Evolutionary conservation across 2,888 invertebrate species (phyloP).

Genomic region (Leucania comma): DNA sequence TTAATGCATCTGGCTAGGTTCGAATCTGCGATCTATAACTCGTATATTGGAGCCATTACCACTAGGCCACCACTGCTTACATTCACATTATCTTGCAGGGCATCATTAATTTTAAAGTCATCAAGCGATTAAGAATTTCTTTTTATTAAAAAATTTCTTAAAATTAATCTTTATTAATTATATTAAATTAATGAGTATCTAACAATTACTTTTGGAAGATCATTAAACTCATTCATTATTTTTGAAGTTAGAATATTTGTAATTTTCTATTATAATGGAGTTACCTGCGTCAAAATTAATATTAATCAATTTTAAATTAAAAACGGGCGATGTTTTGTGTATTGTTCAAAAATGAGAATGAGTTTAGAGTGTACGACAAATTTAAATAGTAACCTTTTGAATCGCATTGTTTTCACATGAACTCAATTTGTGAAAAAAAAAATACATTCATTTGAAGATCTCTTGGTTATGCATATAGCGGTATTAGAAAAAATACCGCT

Average conservation of each 20-base stretch:
- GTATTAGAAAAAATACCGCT: too few species aligned
- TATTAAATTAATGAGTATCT: conserved; percentile 12
- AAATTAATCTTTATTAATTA: conserved; percentile 6
- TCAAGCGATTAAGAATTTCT: background rate
- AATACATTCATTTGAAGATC: too few species aligned
- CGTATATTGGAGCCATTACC: too few species aligned
- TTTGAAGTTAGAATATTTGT: background rate
- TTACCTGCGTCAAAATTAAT: background rate
- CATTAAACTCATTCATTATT: conserved; percentile 5
- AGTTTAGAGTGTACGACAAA: background rate
- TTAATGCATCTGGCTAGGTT: too few species aligned
- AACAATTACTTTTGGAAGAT: conserved; percentile 15
- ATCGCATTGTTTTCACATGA: too few species aligned
- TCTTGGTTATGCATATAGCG: too few species aligned
- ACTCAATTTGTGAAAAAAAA: too few species aligned
- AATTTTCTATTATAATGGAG: background rate
- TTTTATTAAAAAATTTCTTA: too few species aligned
- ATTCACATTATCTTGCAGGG: background rate
- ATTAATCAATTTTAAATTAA: conserved; percentile 1
- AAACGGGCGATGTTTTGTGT: background rate
- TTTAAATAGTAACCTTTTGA: too few species aligned
- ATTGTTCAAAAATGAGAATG: background rate
- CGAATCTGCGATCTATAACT: too few species aligned
- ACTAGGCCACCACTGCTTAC: too few species aligned
- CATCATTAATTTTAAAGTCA: background rate